Base-by-base conservation (phyloP, 2,888 invertebrate species). In the Alviniconcha strummeri region DNA sequence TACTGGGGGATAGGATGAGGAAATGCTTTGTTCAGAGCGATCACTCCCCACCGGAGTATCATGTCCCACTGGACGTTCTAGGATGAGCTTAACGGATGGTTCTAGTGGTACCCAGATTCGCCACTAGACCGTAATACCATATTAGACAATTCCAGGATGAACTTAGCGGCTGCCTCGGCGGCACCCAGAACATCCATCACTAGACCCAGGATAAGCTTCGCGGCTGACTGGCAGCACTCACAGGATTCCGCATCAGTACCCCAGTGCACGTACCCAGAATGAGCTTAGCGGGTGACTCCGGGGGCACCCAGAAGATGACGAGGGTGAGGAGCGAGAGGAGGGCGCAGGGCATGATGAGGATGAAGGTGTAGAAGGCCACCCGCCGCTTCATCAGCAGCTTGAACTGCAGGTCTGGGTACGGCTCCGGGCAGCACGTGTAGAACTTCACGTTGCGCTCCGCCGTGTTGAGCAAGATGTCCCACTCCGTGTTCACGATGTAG, bases 271-370 rank as follows among this genome's bases (percentile, higher is more conserved):
- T 90, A 93, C 94, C 93, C 78, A 94, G 88, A 60, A 92, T 90
- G 84, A 94, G 91, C 89, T 94, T 94, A 57, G 94, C 93, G 4
- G 94, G 93, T 15, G 93, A 92, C 86, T 94, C 94, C 8, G 94
- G 94, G 11, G 94, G 94, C n/a, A 94, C 92, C 93, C 94, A 94
- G 90, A 94, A 94, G 79, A 94, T 92, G 76, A 93, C 93, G 87
- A 94, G 89, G 11, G 93, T 94, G 55, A 94, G 88, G 13, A 92
- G 89, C 11, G 93, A 93, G 76, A 94, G 89, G 13, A 94, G 89
- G 55, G 93, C 92, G 87, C 94, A 94, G 9, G 94, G 94, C 83
- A 94, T 88, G 82, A 94, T 92, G 79, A 94, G 90, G 80, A 93
- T 92, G 88, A 94, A 93, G 60, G 91, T 92, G 87, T 93, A 93